These are phyloP conservation scores for Hippoglossus stenolepis DNA, from an alignment of 2,113 vertebrate species.

Conservation along the genomic window DNA sequence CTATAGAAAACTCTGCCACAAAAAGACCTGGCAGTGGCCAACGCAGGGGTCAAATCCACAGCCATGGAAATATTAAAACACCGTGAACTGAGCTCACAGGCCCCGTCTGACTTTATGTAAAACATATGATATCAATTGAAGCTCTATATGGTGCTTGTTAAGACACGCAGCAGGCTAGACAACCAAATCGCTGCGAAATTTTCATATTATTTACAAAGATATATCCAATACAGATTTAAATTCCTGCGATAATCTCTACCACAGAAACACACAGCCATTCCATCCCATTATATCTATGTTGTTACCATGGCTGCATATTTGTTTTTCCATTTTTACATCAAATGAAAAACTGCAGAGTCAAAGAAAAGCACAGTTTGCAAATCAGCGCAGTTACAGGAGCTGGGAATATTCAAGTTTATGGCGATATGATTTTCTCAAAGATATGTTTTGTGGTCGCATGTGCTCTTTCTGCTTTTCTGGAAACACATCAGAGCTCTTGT, in stretches of 20 bases:
- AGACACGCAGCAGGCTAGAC: neutral
- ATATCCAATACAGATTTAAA: neutral
- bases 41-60: neutral
- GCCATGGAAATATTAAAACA: slow-evolving; percentile 21
- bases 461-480: slow-evolving; percentile 56
- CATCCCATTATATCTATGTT: slow-evolving; percentile 23
- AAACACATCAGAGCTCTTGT: slow-evolving; percentile 56
- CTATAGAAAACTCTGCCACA: slow-evolving; percentile 5
- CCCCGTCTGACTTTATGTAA: neutral
- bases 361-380: slow-evolving; percentile 25
- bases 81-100: neutral
- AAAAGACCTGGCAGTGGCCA: neutral
- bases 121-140: slow-evolving; percentile 17
- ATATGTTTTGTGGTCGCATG: slow-evolving; percentile 66
- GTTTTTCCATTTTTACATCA: slow-evolving; percentile 51
- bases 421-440: slow-evolving; percentile 61
- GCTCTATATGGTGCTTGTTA: neutral
- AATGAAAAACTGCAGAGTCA: slow-evolving; percentile 55
- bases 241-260: neutral
- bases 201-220: neutral
- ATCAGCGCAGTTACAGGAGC: slow-evolving; percentile 32
- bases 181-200: neutral
- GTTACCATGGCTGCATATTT: slow-evolving; percentile 37
- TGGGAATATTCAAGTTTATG: slow-evolving; percentile 58
- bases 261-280: neutral